A percentile compares a stretch with the other conserved stretches of the same genome.
Conservation (phyloP, 2,888 invertebrate species). For the Spilosoma lubricipeda region DNA sequence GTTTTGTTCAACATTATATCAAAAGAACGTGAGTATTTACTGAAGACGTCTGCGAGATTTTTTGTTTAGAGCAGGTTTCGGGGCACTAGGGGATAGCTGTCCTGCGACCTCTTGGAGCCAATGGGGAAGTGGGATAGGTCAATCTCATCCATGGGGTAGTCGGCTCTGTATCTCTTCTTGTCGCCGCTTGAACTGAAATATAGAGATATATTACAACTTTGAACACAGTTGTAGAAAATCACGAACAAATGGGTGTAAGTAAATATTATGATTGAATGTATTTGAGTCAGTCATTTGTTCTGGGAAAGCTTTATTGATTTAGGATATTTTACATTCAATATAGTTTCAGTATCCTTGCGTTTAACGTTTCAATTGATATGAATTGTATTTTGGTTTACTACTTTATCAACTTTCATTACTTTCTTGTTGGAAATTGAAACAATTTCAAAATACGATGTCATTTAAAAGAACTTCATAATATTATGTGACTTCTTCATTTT, state of each 20-base stretch:
- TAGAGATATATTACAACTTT: constrained; percentile 21
- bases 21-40: constrained; percentile 24
- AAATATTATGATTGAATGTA: neutral
- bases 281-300: neutral
- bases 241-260: neutral
- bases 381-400: neutral
- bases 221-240: neutral
- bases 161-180: constrained; percentile 75
- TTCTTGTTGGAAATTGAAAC: neutral
- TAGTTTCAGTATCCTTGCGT: neutral
- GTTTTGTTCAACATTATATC: neutral
- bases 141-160: constrained; percentile 82
- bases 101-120: constrained; percentile 73
- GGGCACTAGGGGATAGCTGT: constrained; percentile 47
- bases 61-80: constrained; percentile 44
- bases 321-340: neutral
- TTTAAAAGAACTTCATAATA: no score
- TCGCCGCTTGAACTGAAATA: constrained; percentile 61
- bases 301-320: neutral
- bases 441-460: no score
- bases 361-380: neutral
- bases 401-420: neutral
- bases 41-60: constrained; percentile 30
- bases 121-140: constrained; percentile 81
- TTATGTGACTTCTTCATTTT: no score